Evolutionary conservation across 2,888 invertebrate genomes (phyloP), one percentile per base, ranked within the genome.

Genomic region (Oscheius sp.): DNA sequence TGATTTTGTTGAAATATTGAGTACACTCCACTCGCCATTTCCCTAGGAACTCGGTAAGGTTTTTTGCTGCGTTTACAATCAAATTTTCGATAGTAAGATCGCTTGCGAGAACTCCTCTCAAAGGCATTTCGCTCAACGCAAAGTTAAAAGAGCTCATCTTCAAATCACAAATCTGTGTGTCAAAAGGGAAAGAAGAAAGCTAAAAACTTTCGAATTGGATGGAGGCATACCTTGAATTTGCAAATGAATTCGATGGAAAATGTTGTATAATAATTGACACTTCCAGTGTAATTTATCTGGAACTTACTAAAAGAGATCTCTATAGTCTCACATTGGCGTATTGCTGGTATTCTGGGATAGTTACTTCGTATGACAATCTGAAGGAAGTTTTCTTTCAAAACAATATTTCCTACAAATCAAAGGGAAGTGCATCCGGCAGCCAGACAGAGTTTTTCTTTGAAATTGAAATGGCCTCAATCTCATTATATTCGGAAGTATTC

Each of bases 341-440:
- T 34, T 55, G 55, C 55, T n/a, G 23, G n/a, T 55, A 33, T 34
- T 55, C 55, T 55, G 15, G 17, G 15, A 55, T 17, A n/a, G 17
- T 34, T 5, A 34, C 37, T n/a, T 6, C 5, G n/a, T 17, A 3
- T 0, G 17, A 8, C 3, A 55, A 6, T 34, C 33, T 52, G 12
- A 52, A 52, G 29, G 12, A 5, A 25, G 25, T 25, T 27, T 27
- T 52, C 52, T 6, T 12, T 52, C 27, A 10, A 27, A 20, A 48
- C 12, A 15, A 3, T 3, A 3, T n/a, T 25, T 23, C 46, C 15
- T 20, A 61, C 61, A 20, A 10, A 31, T 64, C 64, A 17, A 17
- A 65, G 6, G 52, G 37, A 1, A 65, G 27, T 20, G 31, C 31
- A 39, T 65, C 65, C 6, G 65, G 65, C 12, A 53, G 8, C 65